Conservation (phyloP, 2,797 vertebrate species). For the Paguma larvata region DNA sequence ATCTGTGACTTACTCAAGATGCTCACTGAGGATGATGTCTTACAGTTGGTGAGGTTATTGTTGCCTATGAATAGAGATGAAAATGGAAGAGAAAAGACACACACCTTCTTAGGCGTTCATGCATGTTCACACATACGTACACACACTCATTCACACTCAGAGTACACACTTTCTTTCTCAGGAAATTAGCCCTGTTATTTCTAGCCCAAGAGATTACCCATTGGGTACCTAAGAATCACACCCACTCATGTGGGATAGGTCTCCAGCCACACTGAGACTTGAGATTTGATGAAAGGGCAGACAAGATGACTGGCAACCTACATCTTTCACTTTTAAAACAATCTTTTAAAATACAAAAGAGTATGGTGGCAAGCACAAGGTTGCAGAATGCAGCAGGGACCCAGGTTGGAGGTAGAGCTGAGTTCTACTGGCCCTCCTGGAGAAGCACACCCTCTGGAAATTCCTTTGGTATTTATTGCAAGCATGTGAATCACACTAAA, state of each 20-base stretch:
- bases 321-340: background rate
- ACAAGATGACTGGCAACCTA: background rate
- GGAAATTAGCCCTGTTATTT: constrained; percentile 78
- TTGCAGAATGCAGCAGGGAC: background rate
- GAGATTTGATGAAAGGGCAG: constrained; percentile 48
- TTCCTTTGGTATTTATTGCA: background rate
- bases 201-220: constrained; percentile 61
- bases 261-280: constrained; percentile 61
- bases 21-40: background rate
- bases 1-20: background rate
- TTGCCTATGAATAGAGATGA: constrained; percentile 42
- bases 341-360: background rate
- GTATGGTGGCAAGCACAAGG: background rate
- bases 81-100: constrained; percentile 73
- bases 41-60: background rate
- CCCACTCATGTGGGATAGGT: constrained; percentile 56
- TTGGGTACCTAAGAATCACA: constrained; percentile 80
- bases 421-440: background rate
- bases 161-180: background rate
- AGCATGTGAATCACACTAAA: background rate
- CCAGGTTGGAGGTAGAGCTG: background rate
- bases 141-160: background rate
- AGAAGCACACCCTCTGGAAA: background rate
- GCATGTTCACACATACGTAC: background rate
- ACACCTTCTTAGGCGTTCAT: background rate